A percentile compares a stretch with the other conserved stretches of the same genome.
Evolutionary conservation across 1,140 invertebrate genomes (phyloP).

Genomic region (Rhysida immarginata): DNA sequence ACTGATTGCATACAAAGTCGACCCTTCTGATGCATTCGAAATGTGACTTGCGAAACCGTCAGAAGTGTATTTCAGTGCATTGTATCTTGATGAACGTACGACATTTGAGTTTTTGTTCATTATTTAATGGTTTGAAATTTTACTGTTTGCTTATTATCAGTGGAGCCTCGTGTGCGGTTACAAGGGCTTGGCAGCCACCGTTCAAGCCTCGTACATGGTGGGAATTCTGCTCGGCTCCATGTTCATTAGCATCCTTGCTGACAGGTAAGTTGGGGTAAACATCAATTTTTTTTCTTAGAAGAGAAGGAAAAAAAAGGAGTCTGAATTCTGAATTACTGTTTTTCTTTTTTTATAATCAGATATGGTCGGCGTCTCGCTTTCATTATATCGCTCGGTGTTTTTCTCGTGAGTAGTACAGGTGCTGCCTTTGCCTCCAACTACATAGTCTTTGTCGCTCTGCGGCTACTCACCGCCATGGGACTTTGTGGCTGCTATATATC

Average conservation of each 20-base stretch:
- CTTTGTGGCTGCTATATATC: background rate
- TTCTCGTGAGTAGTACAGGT: background rate
- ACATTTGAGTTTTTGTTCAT: too few species aligned
- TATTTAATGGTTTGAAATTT: too few species aligned
- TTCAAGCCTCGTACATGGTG: constrained; percentile 15
- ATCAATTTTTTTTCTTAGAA: too few species aligned
- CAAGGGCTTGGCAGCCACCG: constrained; percentile 14
- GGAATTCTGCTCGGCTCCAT: constrained; percentile 14
- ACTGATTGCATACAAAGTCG: too few species aligned
- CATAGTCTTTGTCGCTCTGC: background rate
- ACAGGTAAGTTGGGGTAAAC: constrained; percentile 11
- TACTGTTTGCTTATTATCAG: constrained; percentile 10
- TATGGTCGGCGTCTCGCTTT: background rate
- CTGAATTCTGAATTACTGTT: too few species aligned
- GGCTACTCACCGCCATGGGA: background rate
- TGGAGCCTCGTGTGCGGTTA: constrained; percentile 20
- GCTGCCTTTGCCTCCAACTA: background rate
- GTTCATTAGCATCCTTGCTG: constrained; percentile 12
- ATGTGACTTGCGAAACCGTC: too few species aligned
- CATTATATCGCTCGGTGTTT: background rate
- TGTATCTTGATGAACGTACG: too few species aligned
- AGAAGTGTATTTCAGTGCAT: too few species aligned
- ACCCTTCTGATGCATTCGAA: too few species aligned
- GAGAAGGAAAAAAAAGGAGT: too few species aligned
- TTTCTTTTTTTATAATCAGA: too few species aligned